A percentile compares a stretch with the other conserved stretches of the same genome.
Evolutionary conservation across 2,888 invertebrate genomes (phyloP).

Genomic region (Apamea epomidion): DNA sequence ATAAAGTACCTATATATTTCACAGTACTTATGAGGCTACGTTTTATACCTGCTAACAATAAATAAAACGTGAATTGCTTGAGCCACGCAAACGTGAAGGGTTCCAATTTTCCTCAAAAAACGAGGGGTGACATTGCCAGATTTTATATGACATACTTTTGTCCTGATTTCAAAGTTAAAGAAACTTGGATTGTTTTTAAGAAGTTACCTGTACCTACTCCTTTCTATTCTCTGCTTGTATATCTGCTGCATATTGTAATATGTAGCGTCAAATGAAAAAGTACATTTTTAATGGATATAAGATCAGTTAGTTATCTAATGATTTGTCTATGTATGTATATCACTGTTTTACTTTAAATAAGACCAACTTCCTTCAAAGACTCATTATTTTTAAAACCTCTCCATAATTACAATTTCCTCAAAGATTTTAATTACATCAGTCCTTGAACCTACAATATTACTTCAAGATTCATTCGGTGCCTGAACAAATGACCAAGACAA

Average conservation of each 20-base stretch:
- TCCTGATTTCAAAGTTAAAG: neutral
- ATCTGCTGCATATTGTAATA: neutral
- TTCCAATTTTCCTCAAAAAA: slow-evolving; percentile 33
- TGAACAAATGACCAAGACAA: slow-evolving; percentile 42
- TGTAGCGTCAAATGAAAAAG: neutral
- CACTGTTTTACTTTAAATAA: neutral
- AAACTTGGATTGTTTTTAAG: neutral
- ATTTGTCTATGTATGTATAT: neutral
- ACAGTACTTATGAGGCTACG: neutral
- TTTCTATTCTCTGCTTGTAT: neutral
- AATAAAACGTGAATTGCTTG: slow-evolving; percentile 35
- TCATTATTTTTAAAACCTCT: neutral
- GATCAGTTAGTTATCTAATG: no score
- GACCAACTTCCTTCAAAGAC: neutral
- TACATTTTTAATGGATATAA: no score
- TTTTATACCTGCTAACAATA: slow-evolving; percentile 28
- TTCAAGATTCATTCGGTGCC: slow-evolving; percentile 33
- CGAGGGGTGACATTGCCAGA: neutral
- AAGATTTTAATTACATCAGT: slow-evolving; percentile 22
- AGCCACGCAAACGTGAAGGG: slow-evolving; percentile 41
- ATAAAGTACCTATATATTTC: neutral
- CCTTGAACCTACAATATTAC: slow-evolving; percentile 29
- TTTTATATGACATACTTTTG: slow-evolving; percentile 3
- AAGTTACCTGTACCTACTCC: neutral
- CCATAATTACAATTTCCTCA: neutral